Conservation (phyloP, 2,888 invertebrate species). For the Ichneumoninae sp. region DNA sequence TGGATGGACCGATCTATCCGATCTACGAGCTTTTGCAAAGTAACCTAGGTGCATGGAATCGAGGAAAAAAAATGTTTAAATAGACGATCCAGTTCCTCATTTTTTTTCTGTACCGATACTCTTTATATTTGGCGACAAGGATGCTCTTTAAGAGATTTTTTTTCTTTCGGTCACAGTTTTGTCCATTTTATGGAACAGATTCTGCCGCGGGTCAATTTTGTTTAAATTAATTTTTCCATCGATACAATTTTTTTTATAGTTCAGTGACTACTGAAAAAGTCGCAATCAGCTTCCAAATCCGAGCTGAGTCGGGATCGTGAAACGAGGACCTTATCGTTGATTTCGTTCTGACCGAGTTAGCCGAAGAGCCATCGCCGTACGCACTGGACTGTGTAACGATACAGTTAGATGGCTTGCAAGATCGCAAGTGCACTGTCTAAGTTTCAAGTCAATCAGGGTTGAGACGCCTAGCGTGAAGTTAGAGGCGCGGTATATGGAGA, state of each 20-base stretch:
- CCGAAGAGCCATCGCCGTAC: conserved; percentile 27
- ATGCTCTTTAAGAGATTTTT: background rate
- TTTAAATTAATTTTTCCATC: background rate
- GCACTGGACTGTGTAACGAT: conserved; percentile 48
- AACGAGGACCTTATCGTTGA: background rate
- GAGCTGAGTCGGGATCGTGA: background rate
- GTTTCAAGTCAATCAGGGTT: conserved; percentile 54
- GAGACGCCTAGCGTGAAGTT: conserved; percentile 40
- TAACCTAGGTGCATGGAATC: background rate
- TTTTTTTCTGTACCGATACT: background rate
- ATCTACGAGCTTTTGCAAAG: conserved; percentile 36
- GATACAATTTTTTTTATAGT: background rate
- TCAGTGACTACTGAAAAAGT: background rate
- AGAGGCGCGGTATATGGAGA: conserved; percentile 37
- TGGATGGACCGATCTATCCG: conserved; percentile 58
- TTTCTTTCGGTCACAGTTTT: background rate
- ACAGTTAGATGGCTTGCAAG: conserved; percentile 28
- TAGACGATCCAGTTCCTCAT: background rate
- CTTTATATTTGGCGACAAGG: background rate
- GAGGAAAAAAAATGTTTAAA: background rate
- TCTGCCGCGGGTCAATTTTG: background rate
- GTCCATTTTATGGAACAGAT: background rate
- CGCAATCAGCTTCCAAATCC: background rate
- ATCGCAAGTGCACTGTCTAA: conserved; percentile 33
- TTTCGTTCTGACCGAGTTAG: conserved; percentile 35